These are phyloP conservation scores for Campoletis sonorensis DNA, from an alignment of 1,140 invertebrate genomes.

Conservation along the genomic window DNA sequence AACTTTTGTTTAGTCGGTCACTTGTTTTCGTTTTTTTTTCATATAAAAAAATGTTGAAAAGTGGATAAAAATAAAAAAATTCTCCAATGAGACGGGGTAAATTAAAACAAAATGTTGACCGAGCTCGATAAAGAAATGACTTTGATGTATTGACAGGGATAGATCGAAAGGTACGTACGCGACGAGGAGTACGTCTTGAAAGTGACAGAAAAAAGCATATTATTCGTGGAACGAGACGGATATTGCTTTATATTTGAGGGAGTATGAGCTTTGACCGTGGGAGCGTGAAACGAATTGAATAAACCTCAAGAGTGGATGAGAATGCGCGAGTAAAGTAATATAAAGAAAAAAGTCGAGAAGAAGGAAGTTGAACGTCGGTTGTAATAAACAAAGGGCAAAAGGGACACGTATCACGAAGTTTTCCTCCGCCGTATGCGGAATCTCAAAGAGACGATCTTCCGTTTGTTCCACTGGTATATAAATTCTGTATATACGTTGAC, in stretches of 20 bases:
- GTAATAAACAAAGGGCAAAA: neutral
- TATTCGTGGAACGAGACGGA: neutral
- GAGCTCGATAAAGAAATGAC: too few species aligned
- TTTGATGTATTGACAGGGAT: too few species aligned
- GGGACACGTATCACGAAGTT: neutral
- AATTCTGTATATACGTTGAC: conserved; percentile 59
- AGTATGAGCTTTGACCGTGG: neutral
- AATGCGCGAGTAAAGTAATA: neutral
- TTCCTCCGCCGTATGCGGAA: conserved; percentile 6
- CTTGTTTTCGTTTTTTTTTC: too few species aligned
- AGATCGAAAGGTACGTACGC: too few species aligned
- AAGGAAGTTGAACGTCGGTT: neutral
- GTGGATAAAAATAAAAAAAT: too few species aligned
- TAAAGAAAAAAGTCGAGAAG: neutral
- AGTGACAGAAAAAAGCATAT: neutral
- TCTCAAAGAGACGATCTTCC: conserved; percentile 37
- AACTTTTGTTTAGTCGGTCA: too few species aligned
- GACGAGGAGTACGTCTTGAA: too few species aligned
- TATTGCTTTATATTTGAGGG: neutral
- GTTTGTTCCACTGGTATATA: conserved; percentile 41
- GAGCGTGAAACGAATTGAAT: conserved; percentile 10
- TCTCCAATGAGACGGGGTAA: too few species aligned
- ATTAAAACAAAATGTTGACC: too few species aligned
- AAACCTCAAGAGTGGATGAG: neutral
- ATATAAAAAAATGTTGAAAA: too few species aligned